Conservation (phyloP, 2,113 vertebrate species). For the Naja naja region DNA sequence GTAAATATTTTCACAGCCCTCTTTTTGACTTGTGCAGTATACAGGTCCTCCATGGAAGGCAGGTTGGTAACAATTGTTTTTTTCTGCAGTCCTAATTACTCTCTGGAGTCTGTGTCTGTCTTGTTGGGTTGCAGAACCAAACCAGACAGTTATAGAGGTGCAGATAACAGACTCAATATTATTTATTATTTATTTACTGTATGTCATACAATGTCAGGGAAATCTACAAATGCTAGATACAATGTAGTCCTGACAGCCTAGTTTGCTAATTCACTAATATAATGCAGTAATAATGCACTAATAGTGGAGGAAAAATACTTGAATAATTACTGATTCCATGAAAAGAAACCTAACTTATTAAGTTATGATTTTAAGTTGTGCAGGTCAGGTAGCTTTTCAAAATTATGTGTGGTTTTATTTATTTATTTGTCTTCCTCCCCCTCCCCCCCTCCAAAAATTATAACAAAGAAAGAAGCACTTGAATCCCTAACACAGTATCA, state of each 20-base stretch:
- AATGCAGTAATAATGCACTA: neutral
- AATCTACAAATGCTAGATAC: neutral
- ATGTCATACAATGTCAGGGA: neutral
- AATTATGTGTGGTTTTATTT: slow-evolving; percentile 41
- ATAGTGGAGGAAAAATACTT: neutral
- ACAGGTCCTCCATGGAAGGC: too few relatives aligned
- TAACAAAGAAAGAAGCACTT: slow-evolving; percentile 54
- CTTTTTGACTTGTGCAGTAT: too few relatives aligned
- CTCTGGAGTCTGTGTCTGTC: too few relatives aligned
- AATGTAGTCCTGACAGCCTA: neutral
- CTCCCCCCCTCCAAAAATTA: slow-evolving; percentile 31
- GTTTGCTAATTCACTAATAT: neutral
- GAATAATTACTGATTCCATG: slow-evolving; percentile 10
- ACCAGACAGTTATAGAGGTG: too few relatives aligned
- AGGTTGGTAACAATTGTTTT: too few relatives aligned
- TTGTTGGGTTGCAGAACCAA: too few relatives aligned
- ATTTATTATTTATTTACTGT: neutral
- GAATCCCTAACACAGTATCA: slow-evolving; percentile 58
- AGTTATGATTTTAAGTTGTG: slow-evolving; percentile 31
- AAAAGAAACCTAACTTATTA: slow-evolving; percentile 31
- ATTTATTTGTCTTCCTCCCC: neutral
- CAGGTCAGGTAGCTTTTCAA: slow-evolving; percentile 58
- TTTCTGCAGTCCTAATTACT: too few relatives aligned
- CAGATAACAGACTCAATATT: neutral
- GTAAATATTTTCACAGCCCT: too few relatives aligned